These are phyloP conservation scores for Penaeus vannamei DNA, from an alignment of 1,140 invertebrate genomes.

Conservation along the genomic window DNA sequence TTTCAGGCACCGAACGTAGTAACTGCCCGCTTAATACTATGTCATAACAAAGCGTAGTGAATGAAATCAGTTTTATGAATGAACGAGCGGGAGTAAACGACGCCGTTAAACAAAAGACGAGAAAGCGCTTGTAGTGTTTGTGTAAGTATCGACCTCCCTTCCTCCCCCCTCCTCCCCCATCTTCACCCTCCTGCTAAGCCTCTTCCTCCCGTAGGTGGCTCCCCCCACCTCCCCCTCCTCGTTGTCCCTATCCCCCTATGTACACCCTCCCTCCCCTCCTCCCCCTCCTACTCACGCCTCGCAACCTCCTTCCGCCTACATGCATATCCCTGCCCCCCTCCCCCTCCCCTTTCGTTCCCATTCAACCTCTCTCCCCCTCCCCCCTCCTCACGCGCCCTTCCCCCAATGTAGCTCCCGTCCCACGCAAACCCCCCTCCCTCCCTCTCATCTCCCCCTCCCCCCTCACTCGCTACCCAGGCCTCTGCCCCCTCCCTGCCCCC, in stretches of 20 bases:
- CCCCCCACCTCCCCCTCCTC: background rate
- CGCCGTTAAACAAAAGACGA: too few species aligned
- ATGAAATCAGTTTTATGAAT: too few species aligned
- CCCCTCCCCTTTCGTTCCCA: background rate
- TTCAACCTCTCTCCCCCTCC: background rate
- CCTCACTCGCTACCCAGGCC: background rate
- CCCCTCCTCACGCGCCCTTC: background rate
- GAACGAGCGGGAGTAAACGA: too few species aligned
- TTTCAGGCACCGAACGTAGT: too few species aligned
- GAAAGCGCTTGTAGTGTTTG: too few species aligned
- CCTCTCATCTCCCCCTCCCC: background rate
- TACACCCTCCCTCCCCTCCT: background rate
- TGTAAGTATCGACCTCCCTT: too few species aligned
- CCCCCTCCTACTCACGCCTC: background rate
- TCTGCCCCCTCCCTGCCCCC: background rate
- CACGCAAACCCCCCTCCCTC: background rate
- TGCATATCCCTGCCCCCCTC: background rate
- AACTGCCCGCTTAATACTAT: too few species aligned
- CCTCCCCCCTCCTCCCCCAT: background rate
- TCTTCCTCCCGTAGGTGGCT: background rate
- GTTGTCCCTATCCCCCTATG: background rate
- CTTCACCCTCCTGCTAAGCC: background rate
- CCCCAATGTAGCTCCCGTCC: background rate
- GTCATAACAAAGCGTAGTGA: too few species aligned
- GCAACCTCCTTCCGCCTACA: too few species aligned